Percentiles rank a stretch among this genome's conserved stretches.
These are phyloP conservation scores for Agapornis canus DNA, from an alignment of 2,797 vertebrate genomes.

Conservation along the genomic window DNA sequence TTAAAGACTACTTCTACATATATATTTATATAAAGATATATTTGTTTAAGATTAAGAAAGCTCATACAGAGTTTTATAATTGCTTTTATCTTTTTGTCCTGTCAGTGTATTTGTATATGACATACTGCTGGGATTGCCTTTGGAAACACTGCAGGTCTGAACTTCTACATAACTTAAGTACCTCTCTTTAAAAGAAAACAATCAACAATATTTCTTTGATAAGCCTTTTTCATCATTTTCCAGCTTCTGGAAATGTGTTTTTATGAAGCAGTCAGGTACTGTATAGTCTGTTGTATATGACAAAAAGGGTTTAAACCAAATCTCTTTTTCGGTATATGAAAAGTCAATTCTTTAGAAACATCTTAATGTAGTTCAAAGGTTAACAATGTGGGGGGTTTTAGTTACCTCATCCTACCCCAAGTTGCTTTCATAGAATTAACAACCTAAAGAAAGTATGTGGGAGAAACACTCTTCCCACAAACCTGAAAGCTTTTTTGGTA, in stretches of 20 bases:
- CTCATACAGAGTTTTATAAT: neutral
- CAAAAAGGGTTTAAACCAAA: neutral
- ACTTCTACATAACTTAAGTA: neutral
- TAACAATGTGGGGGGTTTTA: neutral
- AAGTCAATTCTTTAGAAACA: neutral
- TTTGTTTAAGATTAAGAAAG: neutral
- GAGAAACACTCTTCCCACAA: neutral
- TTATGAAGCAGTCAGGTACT: neutral
- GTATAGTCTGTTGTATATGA: neutral
- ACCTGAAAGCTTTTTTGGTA: neutral
- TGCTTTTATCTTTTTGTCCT: neutral
- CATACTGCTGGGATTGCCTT: neutral
- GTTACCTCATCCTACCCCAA: neutral
- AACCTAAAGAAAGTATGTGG: neutral
- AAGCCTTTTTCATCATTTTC: neutral
- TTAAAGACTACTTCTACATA: neutral
- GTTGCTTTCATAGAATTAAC: neutral
- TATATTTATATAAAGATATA: neutral
- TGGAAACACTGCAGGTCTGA: neutral
- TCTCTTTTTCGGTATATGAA: neutral
- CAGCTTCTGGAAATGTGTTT: neutral
- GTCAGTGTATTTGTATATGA: neutral
- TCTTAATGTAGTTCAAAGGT: neutral
- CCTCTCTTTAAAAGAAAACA: neutral
- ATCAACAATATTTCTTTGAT: neutral